Conservation (phyloP, 2,888 invertebrate genomes). For the Hartigia nigra region DNA sequence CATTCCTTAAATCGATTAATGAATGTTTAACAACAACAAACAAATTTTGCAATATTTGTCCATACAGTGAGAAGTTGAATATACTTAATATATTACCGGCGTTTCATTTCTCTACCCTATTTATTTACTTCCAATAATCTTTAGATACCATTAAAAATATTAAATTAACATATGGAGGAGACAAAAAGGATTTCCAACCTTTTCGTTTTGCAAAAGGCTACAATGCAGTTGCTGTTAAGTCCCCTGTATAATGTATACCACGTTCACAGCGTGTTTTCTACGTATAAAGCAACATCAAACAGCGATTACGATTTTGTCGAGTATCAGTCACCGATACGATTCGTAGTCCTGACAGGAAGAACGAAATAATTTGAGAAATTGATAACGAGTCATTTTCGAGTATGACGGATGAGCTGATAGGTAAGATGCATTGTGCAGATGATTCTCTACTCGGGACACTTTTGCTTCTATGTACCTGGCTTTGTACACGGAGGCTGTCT, state of each 20-base stretch:
- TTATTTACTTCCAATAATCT: background rate
- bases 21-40: background rate
- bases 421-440: background rate
- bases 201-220: background rate
- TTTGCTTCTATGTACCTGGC: background rate
- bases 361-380: background rate
- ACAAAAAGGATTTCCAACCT: background rate
- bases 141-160: background rate
- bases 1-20: background rate
- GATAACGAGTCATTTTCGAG: background rate
- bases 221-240: background rate
- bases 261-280: background rate
- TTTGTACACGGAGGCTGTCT: conserved; percentile 5
- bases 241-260: background rate
- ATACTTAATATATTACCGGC: background rate
- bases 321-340: background rate
- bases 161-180: background rate
- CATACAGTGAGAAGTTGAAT: background rate
- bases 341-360: background rate
- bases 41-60: background rate
- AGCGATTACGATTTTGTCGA: background rate
- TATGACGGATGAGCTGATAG: background rate
- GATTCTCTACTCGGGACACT: background rate
- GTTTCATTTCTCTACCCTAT: background rate
- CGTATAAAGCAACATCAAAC: background rate